Base-by-base conservation (phyloP, 2,888 invertebrate genomes). In the Phyllotreta striolata region DNA sequence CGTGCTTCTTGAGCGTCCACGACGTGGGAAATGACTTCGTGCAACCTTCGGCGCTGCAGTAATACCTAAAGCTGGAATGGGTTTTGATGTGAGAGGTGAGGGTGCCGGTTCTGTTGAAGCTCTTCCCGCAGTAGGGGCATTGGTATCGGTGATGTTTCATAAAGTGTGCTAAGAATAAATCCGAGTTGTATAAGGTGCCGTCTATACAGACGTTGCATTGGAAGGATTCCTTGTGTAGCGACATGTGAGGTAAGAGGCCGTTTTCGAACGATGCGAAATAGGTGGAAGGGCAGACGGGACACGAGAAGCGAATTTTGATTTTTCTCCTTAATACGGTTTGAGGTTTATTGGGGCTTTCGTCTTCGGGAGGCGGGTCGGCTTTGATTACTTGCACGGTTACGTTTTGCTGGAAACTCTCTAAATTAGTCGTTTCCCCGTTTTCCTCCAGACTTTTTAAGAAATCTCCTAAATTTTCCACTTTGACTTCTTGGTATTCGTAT, bases 51-150 rank as follows among this genome's bases (percentile, higher is more conserved):
- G 56, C 66, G 7, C 66, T 62, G 35, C 74, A 75, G 0, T 46
- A 35, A 47, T 67, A 73, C 9, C 65, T 57, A n/a, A 62, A 43
- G n/a, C 54, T 66, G 9, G 55, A 56, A 61, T 74, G 74, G 0
- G 37, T 52, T 38, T 70, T 69, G 55, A 68, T 66, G 34, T 70
- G 69, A 13, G 66, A 55, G 9, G 59, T 54, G 7, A 62, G 44
- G 8, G 58, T 66, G 12, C 67, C 64, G 24, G 61, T 63, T 10
- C 61, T 66, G 10, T 61, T 52, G 39, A 72, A 73, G 24, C 67
- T 68, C 51, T 67, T 70, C 3, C 64, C 43, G 46, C 75, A 75
- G 40, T 69, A 64, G 7, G 68, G 67, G 51, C 74, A 74, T 14
- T 67, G 68, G 24, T 63, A 68, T 46, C 66, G 46, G 39, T 72